Evolutionary conservation across 1,140 invertebrate genomes (phyloP), one percentile per base, ranked within the genome.

Genomic region (Drosophila novamexicana): DNA sequence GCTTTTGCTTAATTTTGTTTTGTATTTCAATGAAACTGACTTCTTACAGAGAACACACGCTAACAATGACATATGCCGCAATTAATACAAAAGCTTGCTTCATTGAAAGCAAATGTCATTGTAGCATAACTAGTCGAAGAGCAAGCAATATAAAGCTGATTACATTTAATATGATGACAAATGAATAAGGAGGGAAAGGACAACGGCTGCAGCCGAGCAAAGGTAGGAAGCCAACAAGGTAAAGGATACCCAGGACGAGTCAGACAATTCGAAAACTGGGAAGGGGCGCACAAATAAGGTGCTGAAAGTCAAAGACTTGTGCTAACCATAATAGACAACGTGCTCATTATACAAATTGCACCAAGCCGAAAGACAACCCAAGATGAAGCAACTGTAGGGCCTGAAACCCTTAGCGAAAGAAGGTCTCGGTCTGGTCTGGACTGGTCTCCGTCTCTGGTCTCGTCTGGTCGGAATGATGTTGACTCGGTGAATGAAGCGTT

Each of bases 321-420:
- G 81, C 62, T 71, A 74, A 88, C 62, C 76, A 79, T 79, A 79
- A 79, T 79, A 79, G 73, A 79, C 63, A 65, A 53, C 73, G 66
- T 79, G 75, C 79, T 88, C 84, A 88, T 88, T 88, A 88, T 88
- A 88, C 84, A 88, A 88, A 88, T 88, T 88, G 84, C 84, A 70
- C 74, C 59, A 18, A 75, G 75, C 59, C 59, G 44, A 44, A 44
- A 47, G 34, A 54, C 37, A 29, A 32, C 1, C 7, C 1, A 9
- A 47, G 52, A 14, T 37, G 34, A 44, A 8, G 10, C 7, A 74
- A 59, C 40, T 49, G 29, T 49, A 49, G 47, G 47, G 22, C 16
- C 37, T 29, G 56, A 53, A 73, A 62, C 63, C 66, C 54, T 63
- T 67, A 56, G 47, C 37, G 12, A 37, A 42, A 36, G 34, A 54